Percentiles rank a stretch among this genome's conserved stretches.
phyloP scores from a whole-genome alignment of 2,113 vertebrate genomes.

The western clawed frog (Xenopus tropicalis) region DNA sequence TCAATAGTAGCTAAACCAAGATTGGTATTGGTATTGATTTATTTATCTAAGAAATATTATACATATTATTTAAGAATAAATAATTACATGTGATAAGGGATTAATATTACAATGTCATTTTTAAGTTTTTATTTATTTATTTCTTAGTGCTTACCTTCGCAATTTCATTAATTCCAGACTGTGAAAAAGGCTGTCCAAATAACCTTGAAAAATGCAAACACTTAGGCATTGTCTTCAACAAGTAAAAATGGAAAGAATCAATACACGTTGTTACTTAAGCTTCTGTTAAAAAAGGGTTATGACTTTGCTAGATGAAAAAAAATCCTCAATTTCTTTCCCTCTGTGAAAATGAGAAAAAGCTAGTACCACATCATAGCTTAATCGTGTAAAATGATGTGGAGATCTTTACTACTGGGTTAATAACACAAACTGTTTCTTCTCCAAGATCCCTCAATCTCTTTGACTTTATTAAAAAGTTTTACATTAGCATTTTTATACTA shows the following conservation, averaged over 20 bases:
- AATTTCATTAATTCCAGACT: not conserved
- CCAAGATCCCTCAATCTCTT: constrained; percentile 47
- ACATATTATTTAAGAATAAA: no score
- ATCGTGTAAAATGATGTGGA: constrained; percentile 12
- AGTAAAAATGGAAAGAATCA: constrained; percentile 7
- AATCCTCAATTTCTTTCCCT: not conserved
- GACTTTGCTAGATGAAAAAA: not conserved
- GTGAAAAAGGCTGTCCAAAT: constrained; percentile 4
- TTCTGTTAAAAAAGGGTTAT: not conserved
- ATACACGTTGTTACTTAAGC: constrained; percentile 13
- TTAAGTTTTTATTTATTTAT: no score
- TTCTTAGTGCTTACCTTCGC: no score
- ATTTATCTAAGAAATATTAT: no score
- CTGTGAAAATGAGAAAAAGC: not conserved
- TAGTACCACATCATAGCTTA: constrained; percentile 12
- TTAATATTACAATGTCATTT: no score
- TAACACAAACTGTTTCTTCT: constrained; percentile 41
- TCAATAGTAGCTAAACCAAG: no score
- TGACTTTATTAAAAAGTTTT: constrained; percentile 50
- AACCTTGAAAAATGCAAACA: constrained; percentile 23
- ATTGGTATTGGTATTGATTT: no score
- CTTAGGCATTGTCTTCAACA: constrained; percentile 1
- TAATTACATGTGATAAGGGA: no score
- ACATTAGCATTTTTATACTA: constrained; percentile 52
- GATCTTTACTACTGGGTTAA: constrained; percentile 25